phyloP scores from a whole-genome alignment of 2,797 vertebrate species.

The Phaenicophaeus curvirostris region DNA sequence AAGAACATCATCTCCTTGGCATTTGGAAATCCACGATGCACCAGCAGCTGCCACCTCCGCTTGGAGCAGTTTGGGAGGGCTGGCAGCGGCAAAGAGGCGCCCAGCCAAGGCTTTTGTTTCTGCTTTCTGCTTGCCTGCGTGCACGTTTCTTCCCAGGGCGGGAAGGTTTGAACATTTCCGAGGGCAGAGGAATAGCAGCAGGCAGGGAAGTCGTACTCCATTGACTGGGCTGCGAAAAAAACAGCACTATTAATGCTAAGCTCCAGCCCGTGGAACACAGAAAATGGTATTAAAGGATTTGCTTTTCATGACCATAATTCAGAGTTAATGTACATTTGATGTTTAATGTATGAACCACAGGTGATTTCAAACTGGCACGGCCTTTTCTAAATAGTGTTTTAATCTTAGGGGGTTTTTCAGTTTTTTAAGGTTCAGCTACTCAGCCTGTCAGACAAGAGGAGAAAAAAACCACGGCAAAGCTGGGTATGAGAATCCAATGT shows the following conservation, averaged over 20 bases:
- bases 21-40: not conserved
- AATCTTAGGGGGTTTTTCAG: slow-evolving; percentile 68
- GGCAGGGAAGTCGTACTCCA: slow-evolving; percentile 5
- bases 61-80: not conserved
- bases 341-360: slow-evolving; percentile 83
- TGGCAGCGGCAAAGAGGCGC: accelerated
- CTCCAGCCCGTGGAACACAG: slow-evolving; percentile 69
- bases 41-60: not conserved
- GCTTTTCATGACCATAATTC: slow-evolving; percentile 82
- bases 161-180: not conserved
- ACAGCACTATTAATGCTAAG: slow-evolving; percentile 69
- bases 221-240: slow-evolving; percentile 6
- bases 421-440: slow-evolving; percentile 72
- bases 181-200: not conserved
- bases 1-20: not conserved
- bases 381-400: slow-evolving; percentile 83
- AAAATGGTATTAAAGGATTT: slow-evolving; percentile 80
- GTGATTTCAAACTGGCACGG: slow-evolving; percentile 77
- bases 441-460: slow-evolving; percentile 71
- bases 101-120: not conserved
- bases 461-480: slow-evolving; percentile 52
- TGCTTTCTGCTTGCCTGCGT: not conserved
- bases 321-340: slow-evolving; percentile 82
- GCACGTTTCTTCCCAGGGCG: not conserved
- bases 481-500: slow-evolving; percentile 69